Evolutionary conservation across 2,797 vertebrate species (phyloP).

Genomic region (Mormyrops boulengeri): DNA sequence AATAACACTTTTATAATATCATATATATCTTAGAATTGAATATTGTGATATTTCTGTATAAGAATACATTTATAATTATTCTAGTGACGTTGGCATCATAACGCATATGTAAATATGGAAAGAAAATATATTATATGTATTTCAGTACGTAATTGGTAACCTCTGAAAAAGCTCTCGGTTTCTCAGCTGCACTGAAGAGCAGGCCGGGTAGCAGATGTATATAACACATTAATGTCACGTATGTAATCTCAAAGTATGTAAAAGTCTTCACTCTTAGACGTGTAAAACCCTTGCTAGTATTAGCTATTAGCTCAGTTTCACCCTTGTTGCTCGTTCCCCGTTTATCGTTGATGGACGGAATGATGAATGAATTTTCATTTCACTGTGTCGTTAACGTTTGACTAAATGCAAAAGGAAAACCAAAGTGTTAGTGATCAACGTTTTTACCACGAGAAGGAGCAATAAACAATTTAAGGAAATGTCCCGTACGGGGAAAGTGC

Average conservation of each 20-base stretch:
- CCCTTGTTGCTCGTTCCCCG: background rate
- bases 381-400: background rate
- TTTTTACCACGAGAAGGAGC: background rate
- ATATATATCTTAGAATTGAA: background rate
- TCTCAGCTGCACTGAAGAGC: background rate
- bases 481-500: background rate
- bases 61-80: background rate
- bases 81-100: background rate
- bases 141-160: background rate
- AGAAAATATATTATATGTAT: background rate
- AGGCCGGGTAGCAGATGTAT: background rate
- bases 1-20: background rate
- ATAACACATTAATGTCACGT: background rate
- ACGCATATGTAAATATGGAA: background rate
- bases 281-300: background rate
- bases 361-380: background rate
- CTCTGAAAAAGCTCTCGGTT: background rate
- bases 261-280: background rate
- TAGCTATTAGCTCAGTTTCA: background rate
- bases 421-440: background rate
- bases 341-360: background rate
- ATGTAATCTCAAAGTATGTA: background rate
- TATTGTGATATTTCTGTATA: background rate
- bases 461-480: background rate
- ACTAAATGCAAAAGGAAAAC: background rate